A percentile compares a stretch with the other conserved stretches of the same genome.
Conservation (phyloP, 2,888 invertebrate genomes). For the Rhorus exstirpatorius region DNA sequence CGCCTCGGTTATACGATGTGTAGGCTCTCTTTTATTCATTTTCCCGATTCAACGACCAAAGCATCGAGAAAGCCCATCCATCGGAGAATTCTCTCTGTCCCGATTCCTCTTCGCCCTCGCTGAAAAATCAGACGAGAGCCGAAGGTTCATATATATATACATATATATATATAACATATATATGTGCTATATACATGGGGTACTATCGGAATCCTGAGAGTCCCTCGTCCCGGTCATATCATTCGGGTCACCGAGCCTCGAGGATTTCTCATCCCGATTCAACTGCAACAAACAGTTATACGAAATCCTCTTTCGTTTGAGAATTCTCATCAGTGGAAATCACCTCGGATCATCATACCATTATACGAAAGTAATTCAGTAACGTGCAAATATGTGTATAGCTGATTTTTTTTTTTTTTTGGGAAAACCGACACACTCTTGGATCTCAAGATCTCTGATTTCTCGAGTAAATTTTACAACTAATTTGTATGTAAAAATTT, state of each 20-base stretch:
- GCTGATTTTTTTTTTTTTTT: too few relatives aligned
- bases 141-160: conserved; percentile 18
- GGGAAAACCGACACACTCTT: too few relatives aligned
- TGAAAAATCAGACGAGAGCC: conserved; percentile 59
- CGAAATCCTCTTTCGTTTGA: conserved; percentile 31
- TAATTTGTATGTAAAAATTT: too few relatives aligned
- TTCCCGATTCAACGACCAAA: conserved; percentile 51
- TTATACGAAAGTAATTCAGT: too few relatives aligned
- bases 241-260: conserved; percentile 63
- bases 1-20: conserved; percentile 44
- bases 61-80: conserved; percentile 32
- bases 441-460: too few relatives aligned
- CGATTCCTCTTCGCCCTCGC: conserved; percentile 17
- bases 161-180: not conserved
- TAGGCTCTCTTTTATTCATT: conserved; percentile 63
- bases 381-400: too few relatives aligned
- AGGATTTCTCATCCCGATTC: conserved; percentile 54
- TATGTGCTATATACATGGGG: conserved; percentile 37
- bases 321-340: conserved; percentile 61
- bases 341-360: conserved; percentile 1
- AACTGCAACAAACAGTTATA: conserved; percentile 24
- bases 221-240: conserved; percentile 31
- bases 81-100: too few relatives aligned
- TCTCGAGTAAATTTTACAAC: too few relatives aligned
- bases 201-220: conserved; percentile 51